Base-by-base conservation (phyloP, 1,140 invertebrate species). In the Globodera rostochiensis region DNA sequence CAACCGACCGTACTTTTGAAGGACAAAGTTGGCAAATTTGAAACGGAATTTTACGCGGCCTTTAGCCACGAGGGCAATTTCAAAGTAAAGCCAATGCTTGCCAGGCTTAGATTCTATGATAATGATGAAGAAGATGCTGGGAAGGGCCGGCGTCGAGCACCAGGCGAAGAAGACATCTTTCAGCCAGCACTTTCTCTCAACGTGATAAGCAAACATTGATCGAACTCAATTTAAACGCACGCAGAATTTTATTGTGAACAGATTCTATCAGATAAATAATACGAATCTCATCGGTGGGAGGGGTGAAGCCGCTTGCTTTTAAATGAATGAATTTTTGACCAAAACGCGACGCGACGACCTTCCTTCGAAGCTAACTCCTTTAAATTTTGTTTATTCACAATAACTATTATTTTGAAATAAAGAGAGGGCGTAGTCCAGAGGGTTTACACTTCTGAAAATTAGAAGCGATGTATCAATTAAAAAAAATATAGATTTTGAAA, bases 51-150 rank as follows among this genome's bases (percentile, higher is more conserved):
- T 77, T 53, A 69, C 19, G 79, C 89, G 47, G 46, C 87, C 6
- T 88, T 88, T 69, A 83, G 85, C 15, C 85, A 76, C 76, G 88
- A 89, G 77, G 87, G 88, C 45, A 81, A 84, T 21, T 76, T 83
- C 83, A 90, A 90, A 79, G 66, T 89, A 49, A 80, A 81, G 36
- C 84, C 86, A 13, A 47, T 79, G 15, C 50, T 88, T 46, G 60
- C 67, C 69, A 53, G 53, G 45, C n/a, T 50, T 11, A 57, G 76
- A 5, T 19, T 67, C 13, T 77, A 47, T 19, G 66, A 50, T 67
- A 13, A 21, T 0, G 64, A 70, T 47, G 74, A 53, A 60, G n/a
- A 21, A 3, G 53, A 57, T 11, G 19, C 25, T 19, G 9, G 47
- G 19, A 7, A n/a, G 21, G 49, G 74, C 50, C 19, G 66, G 25